Conservation (phyloP, 2,797 vertebrate genomes). For the Neomorphus geoffroyi region DNA sequence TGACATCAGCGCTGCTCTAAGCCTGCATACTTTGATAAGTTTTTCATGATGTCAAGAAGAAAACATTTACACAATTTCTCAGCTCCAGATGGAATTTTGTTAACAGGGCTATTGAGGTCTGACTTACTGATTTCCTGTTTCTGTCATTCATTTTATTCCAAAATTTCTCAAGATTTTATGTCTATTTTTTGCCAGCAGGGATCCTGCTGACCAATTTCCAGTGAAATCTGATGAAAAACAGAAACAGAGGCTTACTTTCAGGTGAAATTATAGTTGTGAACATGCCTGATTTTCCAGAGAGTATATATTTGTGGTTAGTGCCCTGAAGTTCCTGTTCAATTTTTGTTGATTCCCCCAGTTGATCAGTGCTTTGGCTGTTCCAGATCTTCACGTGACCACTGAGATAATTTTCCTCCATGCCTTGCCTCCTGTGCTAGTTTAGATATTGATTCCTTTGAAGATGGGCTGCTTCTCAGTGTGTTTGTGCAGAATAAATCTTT, state of each 20-base stretch:
- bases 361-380: not conserved
- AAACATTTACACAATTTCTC: not conserved
- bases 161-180: not conserved
- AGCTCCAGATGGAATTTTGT: not conserved
- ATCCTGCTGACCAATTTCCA: not conserved
- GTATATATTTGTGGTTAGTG: not conserved
- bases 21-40: not conserved
- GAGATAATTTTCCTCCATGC: not conserved
- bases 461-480: not conserved
- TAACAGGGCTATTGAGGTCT: not conserved
- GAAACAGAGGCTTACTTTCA: not conserved
- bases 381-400: not conserved
- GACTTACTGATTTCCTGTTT: not conserved
- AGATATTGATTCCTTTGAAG: not conserved
- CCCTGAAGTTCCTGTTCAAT: not conserved
- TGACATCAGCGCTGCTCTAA: not conserved
- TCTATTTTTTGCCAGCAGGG: not conserved
- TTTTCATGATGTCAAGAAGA: not conserved
- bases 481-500: not conserved
- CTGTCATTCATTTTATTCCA: not conserved
- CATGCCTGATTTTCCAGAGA: not conserved
- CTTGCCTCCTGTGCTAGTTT: not conserved
- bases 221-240: not conserved
- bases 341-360: not conserved
- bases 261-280: not conserved